Base-by-base conservation (phyloP, 2,797 vertebrate genomes). In the Cryptoprocta ferox region DNA sequence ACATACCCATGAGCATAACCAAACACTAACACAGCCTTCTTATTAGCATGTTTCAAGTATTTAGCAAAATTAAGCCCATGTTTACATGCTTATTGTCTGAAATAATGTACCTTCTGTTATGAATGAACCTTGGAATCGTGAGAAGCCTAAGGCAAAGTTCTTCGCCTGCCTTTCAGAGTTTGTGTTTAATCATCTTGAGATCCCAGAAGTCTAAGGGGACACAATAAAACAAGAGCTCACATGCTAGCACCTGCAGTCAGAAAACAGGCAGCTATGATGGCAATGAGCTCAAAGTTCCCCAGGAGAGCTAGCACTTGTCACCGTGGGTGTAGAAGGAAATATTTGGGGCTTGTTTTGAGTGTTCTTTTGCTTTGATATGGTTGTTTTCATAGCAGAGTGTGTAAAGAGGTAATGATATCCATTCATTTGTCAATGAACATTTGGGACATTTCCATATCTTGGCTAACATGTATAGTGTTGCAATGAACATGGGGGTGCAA, bases 71-170 rank as follows among this genome's bases (percentile, higher is more conserved):
- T 78, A 95, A 96, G 82, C 71, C 59, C 66, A 82, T 4, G 35
- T 92, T 94, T 92, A 66, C 65, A 87, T 93, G 73, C 30, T 83
- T 88, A 75, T 65, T 94, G 37, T 87, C 50, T 89, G 35, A 76
- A 96, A 79, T 78, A 92, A 97, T 45, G 26, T 68, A n/a, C n/a
- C 53, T 91, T 97, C 18, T 76, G 39, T 81, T 81, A 65, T n/a
- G 88, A 97, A 89, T 89, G 73, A 96, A 93, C 35, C 73, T 97
- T 97, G 95, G n/a, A 88, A 92, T 71, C 61, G 26, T 39, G 70
- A 91, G 53, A 13, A 1, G 24, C 91, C 94, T 50, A 70, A 68
- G 95, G 94, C 73, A 94, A 63, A 86, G 28, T 78, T 88, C 91
- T 53, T 89, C 70, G 19, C 21, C 50, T 83, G n/a, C 35, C 63